Base-by-base conservation (phyloP, 2,797 vertebrate species). In the Malurus splendens region DNA sequence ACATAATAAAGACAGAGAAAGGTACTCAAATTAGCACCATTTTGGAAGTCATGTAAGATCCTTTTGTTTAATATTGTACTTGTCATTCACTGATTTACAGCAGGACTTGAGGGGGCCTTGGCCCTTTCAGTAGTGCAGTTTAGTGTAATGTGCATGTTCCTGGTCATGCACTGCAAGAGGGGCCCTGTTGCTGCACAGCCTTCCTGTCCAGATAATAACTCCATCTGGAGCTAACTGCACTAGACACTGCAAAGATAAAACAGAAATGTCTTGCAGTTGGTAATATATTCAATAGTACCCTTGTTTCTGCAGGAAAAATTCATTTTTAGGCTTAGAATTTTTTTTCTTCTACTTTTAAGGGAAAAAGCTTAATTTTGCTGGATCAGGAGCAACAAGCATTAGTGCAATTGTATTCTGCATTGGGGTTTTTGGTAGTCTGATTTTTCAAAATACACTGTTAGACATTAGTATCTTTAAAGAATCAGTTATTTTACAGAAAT, bases 1-100 rank as follows among this genome's bases (percentile, higher is more conserved):
- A 6, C 41, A 70, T 90, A 90, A 87, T 90, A 91, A 87, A 93
- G 56, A 86, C 60, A 70, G 75, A 84, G 41, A 48, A 68, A 56
- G 15, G 28, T 75, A 39, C 75, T 80, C 65, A 80, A 47, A 77
- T 80, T 64, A 90, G 54, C 36, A 77, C 61, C 4, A 0, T 77
- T 87, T 84, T 51, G 42, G 14, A 28, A 64, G 47, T 67, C 23
- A 10, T 48, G 16, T 68, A 57, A 71, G 47, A 76, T 67, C 38
- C 57, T 82, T 72, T 71, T 86, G 36, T 73, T 90, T 79, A 64
- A 67, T 74, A 77, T 24, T 51, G 47, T 67, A 44, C 19, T 32
- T 80, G 52, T 82, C 81, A 47, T 77, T 82, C 44, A 30, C 25
- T 82, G 90, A 82, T 82, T 74, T 91, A 57, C 61, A 51, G 30